Conservation (phyloP, 2,797 vertebrate genomes). For the Alectoris magna region DNA sequence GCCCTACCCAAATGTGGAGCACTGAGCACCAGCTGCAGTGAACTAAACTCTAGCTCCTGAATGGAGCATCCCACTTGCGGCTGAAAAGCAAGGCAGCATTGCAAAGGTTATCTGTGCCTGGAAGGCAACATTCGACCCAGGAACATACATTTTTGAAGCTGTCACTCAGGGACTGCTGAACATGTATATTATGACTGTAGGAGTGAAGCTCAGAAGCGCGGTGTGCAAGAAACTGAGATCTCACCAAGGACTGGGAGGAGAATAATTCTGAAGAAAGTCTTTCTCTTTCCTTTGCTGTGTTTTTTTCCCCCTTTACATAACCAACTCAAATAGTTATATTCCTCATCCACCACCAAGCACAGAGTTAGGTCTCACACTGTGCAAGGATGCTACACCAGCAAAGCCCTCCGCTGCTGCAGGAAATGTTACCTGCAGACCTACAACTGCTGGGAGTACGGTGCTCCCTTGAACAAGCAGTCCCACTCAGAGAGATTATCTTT, state of each 20-base stretch:
- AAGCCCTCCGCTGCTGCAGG: background rate
- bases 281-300: background rate
- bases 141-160: background rate
- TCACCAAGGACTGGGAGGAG: background rate
- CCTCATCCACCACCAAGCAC: background rate
- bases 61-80: background rate
- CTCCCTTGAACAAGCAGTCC: fast-evolving
- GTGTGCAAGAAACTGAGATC: background rate
- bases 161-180: background rate
- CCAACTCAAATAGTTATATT: background rate
- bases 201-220: background rate
- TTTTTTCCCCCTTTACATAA: background rate
- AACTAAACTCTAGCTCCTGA: background rate
- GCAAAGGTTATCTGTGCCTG: slow-evolving; percentile 49
- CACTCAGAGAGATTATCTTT: fast-evolving
- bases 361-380: background rate
- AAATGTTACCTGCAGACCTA: background rate
- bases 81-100: background rate
- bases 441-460: fast-evolving
- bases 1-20: background rate
- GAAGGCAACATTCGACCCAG: slow-evolving; percentile 12
- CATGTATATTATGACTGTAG: background rate
- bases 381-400: background rate
- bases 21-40: background rate
- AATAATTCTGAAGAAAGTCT: background rate